These are phyloP conservation scores for Coreius guichenoti DNA, from an alignment of 2,797 vertebrate genomes.

Conservation along the genomic window DNA sequence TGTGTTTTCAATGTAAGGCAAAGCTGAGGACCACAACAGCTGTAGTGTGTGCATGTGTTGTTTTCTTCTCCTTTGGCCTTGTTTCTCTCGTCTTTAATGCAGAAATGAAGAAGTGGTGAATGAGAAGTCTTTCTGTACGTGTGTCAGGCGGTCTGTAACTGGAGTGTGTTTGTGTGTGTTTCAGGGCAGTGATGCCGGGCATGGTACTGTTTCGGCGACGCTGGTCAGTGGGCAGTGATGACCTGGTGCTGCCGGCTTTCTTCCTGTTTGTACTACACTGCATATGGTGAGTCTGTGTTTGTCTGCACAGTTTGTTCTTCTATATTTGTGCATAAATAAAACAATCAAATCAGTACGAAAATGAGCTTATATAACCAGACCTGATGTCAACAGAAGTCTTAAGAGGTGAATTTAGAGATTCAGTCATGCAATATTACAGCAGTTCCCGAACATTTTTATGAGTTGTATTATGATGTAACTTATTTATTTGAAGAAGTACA, in stretches of 20 bases:
- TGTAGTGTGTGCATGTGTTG: not conserved
- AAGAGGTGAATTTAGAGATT: not conserved
- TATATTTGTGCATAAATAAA: not conserved
- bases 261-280: constrained; percentile 98
- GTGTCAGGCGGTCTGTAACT: not conserved
- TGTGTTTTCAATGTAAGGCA: not conserved
- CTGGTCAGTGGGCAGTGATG: constrained; percentile 99
- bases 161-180: constrained; percentile 49
- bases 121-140: not conserved
- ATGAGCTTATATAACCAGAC: not conserved
- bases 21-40: not conserved
- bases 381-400: not conserved
- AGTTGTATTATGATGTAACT: not conserved
- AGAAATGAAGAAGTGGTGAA: constrained; percentile 14
- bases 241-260: constrained; percentile 97
- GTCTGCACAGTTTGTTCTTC: constrained; percentile 10
- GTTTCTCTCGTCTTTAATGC: not conserved
- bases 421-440: not conserved
- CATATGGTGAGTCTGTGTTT: constrained; percentile 87
- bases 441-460: not conserved
- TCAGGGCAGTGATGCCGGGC: constrained; percentile 92
- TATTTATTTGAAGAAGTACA: not conserved
- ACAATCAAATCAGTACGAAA: not conserved
- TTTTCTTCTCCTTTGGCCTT: not conserved
- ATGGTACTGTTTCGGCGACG: constrained; percentile 99